Conservation (phyloP, 2,888 invertebrate genomes). For the Liopterus haemorrhoidalis region DNA sequence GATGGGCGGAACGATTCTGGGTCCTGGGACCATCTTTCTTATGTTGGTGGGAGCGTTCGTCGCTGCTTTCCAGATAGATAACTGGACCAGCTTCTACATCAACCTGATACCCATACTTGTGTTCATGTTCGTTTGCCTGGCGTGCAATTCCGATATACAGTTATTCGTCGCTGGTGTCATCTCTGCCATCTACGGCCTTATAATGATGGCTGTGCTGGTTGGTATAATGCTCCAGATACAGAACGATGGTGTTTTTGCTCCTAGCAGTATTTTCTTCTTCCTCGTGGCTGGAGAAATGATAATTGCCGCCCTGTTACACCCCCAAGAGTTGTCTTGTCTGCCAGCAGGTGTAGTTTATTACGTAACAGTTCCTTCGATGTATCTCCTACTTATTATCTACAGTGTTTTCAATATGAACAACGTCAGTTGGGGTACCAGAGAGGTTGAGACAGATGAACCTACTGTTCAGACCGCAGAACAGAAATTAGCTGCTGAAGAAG, state of each 20-base stretch:
- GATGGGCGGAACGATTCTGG: constrained; percentile 70
- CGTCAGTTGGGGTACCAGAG: constrained; percentile 91
- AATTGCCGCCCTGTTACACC: constrained; percentile 66
- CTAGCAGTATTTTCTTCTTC: constrained; percentile 79
- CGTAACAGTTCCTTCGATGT: constrained; percentile 91
- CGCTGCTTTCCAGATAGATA: constrained; percentile 68
- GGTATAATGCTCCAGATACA: constrained; percentile 73
- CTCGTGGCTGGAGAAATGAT: constrained; percentile 63
- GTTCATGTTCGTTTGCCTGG: constrained; percentile 63
- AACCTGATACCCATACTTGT: constrained; percentile 63
- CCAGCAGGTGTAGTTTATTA: constrained; percentile 74
- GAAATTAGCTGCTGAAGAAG: no score
- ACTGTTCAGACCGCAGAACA: no score
- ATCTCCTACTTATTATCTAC: constrained; percentile 85
- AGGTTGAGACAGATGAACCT: constrained; percentile 46
- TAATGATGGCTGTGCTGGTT: constrained; percentile 83
- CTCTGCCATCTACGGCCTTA: constrained; percentile 70
- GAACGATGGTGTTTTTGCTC: constrained; percentile 73
- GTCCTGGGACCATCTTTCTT: constrained; percentile 76
- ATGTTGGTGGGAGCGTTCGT: constrained; percentile 80
- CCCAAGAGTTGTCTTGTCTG: constrained; percentile 71
- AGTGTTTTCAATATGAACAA: constrained; percentile 90
- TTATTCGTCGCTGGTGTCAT: constrained; percentile 67
- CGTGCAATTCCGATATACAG: constrained; percentile 60
- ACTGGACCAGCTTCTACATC: constrained; percentile 58